Base-by-base conservation (phyloP, 1,140 invertebrate species). In the Euwallacea fornicatus region DNA sequence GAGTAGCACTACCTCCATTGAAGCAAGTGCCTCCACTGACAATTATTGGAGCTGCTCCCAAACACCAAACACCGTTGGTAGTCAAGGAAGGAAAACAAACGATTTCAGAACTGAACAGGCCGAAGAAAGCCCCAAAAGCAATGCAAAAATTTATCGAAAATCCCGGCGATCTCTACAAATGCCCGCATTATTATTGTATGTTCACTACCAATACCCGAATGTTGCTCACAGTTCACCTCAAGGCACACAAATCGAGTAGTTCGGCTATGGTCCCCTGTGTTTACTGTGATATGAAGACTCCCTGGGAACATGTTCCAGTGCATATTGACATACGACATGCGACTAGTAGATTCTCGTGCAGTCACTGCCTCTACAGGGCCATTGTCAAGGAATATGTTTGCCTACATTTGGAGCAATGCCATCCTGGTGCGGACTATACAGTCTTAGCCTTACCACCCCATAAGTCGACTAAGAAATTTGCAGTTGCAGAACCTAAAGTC, bases 291-390 rank as follows among this genome's bases (percentile, higher is more conserved):
- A 73, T 74, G 44, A 77, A 78, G 58, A 77, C 75, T 9, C 63
- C 70, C 0, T 69, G 74, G 53, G 73, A 76, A 54, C 68, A 75
- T 21, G 67, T 77, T 3, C 65, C 69, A 7, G 60, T 76, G 16
- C 80, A 81, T 53, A 74, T 78, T 13, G 75, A 80, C 21, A 72
- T 78, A 9, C 82, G 84, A 58, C 87, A 88, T 74, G 80, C 80
- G 0, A 81, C 82, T 46, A 85, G 86, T 72, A 78, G 81, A 33
- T 88, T 79, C 72, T 84, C 86, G 47, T 89, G 88, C 67, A 80
- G 76, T 41, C 85, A 87, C 59, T 89, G 88, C 69, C 85, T 89
- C 50, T 89, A 88, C 46, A 61, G 88, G 62, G 83, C 84, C 9
- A 73, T 81, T 41, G 76, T 80, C 4, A 77, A 80, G n/a, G 81